Percentiles rank a stretch among this genome's conserved stretches.
Conservation (phyloP, 2,113 vertebrate species). For the Megaleporinus macrocephalus region DNA sequence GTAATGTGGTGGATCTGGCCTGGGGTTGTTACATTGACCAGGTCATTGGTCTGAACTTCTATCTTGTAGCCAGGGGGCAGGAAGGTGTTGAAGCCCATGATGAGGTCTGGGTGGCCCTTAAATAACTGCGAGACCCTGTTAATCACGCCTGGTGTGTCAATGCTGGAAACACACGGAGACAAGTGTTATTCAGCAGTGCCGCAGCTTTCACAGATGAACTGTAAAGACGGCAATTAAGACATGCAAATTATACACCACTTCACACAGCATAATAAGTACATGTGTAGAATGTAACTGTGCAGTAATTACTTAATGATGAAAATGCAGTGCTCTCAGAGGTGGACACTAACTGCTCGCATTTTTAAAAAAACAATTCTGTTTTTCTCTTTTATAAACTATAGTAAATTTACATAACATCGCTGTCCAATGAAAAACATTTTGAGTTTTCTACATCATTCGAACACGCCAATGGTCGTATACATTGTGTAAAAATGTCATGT, state of each 20-base stretch:
- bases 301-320: conserved; percentile 7
- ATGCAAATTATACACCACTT: neutral
- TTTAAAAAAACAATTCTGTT: no score
- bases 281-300: neutral
- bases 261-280: neutral
- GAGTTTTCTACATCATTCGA: no score
- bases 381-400: no score
- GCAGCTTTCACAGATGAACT: no score
- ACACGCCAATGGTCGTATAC: no score
- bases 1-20: conserved; percentile 98
- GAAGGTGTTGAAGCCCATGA: conserved; percentile 99
- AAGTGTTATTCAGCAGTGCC: neutral
- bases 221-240: neutral
- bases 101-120: conserved; percentile 97
- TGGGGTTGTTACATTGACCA: conserved; percentile 97
- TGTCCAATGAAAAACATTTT: no score
- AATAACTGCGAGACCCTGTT: conserved; percentile 98
- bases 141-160: conserved; percentile 98
- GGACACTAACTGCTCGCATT: no score
- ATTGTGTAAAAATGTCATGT: no score
- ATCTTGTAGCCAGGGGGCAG: conserved; percentile 98
- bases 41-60: conserved; percentile 96
- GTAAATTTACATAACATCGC: no score
- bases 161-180: conserved; percentile 75
- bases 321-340: neutral